Evolutionary conservation across 1,140 invertebrate genomes (phyloP).

Genomic region (Pseudoatta argentina): DNA sequence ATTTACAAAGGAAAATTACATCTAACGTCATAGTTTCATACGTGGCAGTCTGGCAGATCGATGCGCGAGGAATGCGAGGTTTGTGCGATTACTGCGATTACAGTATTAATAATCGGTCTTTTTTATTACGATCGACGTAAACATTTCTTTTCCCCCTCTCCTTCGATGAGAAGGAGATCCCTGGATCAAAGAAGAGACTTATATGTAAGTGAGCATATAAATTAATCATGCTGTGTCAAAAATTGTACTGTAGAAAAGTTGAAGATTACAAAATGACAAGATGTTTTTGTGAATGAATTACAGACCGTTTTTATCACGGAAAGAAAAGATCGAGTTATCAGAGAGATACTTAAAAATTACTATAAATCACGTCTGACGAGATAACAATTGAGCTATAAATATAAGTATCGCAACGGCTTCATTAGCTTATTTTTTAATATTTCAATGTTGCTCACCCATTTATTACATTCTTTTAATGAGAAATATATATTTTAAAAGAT

Average conservation of each 20-base stretch:
- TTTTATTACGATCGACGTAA: background rate
- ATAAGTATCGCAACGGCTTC: background rate
- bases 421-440: background rate
- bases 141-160: background rate
- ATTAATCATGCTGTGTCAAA: background rate
- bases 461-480: background rate
- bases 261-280: background rate
- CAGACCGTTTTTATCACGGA: background rate
- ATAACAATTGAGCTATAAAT: background rate
- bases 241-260: background rate
- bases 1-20: background rate
- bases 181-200: background rate
- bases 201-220: background rate
- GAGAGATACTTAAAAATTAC: background rate
- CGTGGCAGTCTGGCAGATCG: background rate
- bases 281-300: background rate
- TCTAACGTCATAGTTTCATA: background rate
- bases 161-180: background rate
- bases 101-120: background rate
- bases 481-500: background rate
- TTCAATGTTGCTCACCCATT: background rate
- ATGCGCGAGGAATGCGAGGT: background rate
- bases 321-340: too few species aligned
- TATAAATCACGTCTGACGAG: background rate
- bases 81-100: background rate